Evolutionary conservation across 2,113 vertebrate species (phyloP), one percentile per base, ranked within the genome.

Genomic region (Erythrolamprus reginae): DNA sequence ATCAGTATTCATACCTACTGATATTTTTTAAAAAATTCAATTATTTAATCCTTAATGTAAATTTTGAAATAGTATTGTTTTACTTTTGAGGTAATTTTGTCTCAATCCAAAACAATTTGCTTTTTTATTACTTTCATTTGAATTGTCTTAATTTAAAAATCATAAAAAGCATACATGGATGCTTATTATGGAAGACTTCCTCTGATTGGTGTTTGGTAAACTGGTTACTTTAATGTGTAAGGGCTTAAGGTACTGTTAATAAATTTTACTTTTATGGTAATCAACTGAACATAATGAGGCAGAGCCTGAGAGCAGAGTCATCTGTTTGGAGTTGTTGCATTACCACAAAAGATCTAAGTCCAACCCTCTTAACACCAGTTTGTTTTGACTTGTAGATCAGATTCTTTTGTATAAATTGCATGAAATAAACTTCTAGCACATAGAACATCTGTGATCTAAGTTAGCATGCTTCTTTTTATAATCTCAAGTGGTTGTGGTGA

Each of bases 401-500:
- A 12, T 61, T 61, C 10, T 65, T 65, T 65, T n/a, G 28, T 65
- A n/a, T n/a, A 65, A 65, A 12, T 65, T n/a, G 28, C 28, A n/a
- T 65, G 58, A 5, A n/a, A 65, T 65, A n/a, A 65, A 65, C 10
- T n/a, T 61, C 10, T 13, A 28, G 26, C 12, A n/a, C 12, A 0
- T 51, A 51, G 51, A 47, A 84, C 13, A 85, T 77, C 10, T 42
- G 42, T 58, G 45, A 24, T 50, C 52, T 48, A 77, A 87, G 7
- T 5, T 24, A 88, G 3, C 17, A 13, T 17, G 21, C 0, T 17
- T 45, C 50, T 24, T 42, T 82, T 28, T 13, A 5, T 13, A 5
- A 33, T 87, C 17, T 48, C 61, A 56, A 98, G 98, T 98, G 53
- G 97, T 98, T 42, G 98, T 98, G 12, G 98, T 98, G 94, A 96